phyloP scores from a whole-genome alignment of 2,113 vertebrate species.

The Sterrhoptilus dennistouni region DNA sequence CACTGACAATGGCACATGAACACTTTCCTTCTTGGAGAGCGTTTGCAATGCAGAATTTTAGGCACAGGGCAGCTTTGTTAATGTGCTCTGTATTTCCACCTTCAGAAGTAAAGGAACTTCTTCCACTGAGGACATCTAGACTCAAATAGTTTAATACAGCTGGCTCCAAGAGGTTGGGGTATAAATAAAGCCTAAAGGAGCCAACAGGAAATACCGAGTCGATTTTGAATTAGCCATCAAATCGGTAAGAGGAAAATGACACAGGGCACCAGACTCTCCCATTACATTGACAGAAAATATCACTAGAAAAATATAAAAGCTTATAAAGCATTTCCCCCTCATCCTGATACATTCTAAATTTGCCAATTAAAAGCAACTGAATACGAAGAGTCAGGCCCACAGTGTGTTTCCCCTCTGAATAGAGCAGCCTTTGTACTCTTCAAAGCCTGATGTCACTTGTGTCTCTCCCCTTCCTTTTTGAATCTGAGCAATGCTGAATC shows the following conservation, averaged over 20 bases:
- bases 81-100: not conserved
- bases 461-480: not conserved
- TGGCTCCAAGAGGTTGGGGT: not conserved
- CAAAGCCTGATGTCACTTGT: not conserved
- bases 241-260: not conserved
- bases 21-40: not conserved
- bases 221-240: not conserved
- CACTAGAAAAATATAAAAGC: not conserved
- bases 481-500: not conserved
- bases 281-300: not conserved
- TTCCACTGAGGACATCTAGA: not conserved
- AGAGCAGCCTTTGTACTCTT: not conserved
- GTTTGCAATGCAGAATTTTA: not conserved
- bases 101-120: not conserved
- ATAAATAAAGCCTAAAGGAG: not conserved
- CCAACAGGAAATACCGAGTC: accelerated
- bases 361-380: not conserved
- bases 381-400: not conserved
- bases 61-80: not conserved
- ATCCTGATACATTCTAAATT: not conserved
- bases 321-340: not conserved
- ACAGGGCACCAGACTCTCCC: not conserved
- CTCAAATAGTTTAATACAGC: not conserved
- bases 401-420: not conserved
- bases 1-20: accelerated